Percentiles rank a stretch among this genome's conserved stretches.
Conservation (phyloP, 92 coral and sea anemone genomes). For the Ricordea florida region DNA sequence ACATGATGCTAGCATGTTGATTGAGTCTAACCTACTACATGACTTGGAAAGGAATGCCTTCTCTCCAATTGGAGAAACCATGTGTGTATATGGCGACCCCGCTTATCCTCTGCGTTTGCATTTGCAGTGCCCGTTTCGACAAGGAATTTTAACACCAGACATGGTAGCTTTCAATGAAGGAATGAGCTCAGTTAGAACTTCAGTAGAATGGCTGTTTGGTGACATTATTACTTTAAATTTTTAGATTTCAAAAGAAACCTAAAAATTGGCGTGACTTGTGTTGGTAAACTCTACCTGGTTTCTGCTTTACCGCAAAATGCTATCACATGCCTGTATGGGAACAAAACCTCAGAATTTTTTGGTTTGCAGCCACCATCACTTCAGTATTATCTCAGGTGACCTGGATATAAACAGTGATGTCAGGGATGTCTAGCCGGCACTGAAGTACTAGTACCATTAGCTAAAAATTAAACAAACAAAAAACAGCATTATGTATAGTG, state of each 20-base stretch:
- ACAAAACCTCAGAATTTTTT: constrained; percentile 22
- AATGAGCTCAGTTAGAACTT: constrained; percentile 27
- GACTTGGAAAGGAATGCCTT: constrained; percentile 19
- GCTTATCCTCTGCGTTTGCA: constrained; percentile 26
- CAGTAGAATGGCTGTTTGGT: constrained; percentile 39
- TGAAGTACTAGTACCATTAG: no score
- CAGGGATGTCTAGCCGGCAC: no score
- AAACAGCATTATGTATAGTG: no score
- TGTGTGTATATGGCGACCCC: constrained; percentile 40
- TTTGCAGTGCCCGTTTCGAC: constrained; percentile 30
- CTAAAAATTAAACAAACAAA: no score
- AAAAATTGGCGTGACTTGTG: constrained; percentile 12
- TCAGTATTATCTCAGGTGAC: constrained; percentile 26
- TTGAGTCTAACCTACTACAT: constrained; percentile 24
- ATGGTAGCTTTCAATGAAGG: constrained; percentile 19
- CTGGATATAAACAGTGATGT: no score
- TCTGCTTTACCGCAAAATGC: constrained; percentile 28
- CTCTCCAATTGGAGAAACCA: constrained; percentile 30
- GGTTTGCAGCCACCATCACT: constrained; percentile 33
- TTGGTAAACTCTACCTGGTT: constrained; percentile 25
- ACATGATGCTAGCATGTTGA: constrained; percentile 42
- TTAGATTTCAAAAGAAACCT: constrained; percentile 26
- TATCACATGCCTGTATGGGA: constrained; percentile 24
- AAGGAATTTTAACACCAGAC: constrained; percentile 25
- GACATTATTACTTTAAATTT: constrained; percentile 27